Evolutionary conservation across 2,888 invertebrate species (phyloP), one percentile per base, ranked within the genome.

Genomic region (Cremastinae sp.): DNA sequence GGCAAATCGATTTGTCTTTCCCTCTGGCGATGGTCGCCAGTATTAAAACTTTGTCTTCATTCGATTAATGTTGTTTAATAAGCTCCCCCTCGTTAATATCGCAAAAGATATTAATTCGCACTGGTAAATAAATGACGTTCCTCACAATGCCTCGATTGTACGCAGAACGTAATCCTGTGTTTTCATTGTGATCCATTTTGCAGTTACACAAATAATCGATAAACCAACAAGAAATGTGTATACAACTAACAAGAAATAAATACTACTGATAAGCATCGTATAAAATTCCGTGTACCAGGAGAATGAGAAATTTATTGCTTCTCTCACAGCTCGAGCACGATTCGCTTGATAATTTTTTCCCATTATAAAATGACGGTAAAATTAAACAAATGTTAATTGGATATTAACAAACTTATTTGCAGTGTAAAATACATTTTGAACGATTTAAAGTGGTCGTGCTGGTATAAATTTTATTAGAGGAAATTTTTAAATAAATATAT

Each of bases 141-240:
- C 38, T 12, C 34, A 70, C 69, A 70, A 59, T 65, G 58, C n/a
- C 16, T 14, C 64, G 45, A 70, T 70, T 74, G 74, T 74, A 43
- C n/a, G n/a, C n/a, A n/a, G n/a, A n/a, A n/a, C n/a, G n/a, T 36
- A 58, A 4, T 45, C 59, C 58, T 22, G 41, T 53, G 22, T n/a
- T 38, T 20, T 5, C 41, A 18, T 14, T 51, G 45, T 51, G 14
- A 49, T 34, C 18, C 56, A 14, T 51, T 62, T 64, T 61, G 43
- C 12, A n/a, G 49, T 22, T 41, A 28, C 58, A 12, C 36, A 38
- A 47, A 54, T 20, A 16, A 41, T 8, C 54, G 62, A 74, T 56
- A 49, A 36, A 36, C 36, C 43, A 56, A n/a, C n/a, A n/a, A n/a
- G n/a, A n/a, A n/a, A n/a, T n/a, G n/a, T n/a, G n/a, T n/a, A 43